Conservation (phyloP, 2,797 vertebrate species). For the Danio jaintianensis region DNA sequence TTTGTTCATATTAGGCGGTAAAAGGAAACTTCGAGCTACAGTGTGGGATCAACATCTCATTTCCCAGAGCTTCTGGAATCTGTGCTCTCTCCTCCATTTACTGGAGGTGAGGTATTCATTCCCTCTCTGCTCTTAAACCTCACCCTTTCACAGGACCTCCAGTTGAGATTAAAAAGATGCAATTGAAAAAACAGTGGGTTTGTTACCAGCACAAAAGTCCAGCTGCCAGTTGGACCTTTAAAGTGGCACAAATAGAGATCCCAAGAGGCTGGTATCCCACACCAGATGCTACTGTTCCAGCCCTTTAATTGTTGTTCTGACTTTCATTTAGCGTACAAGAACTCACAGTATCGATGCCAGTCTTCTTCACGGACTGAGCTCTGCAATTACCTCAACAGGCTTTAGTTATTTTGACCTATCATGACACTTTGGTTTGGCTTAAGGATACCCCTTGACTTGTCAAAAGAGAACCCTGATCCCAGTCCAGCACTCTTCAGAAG, state of each 20-base stretch:
- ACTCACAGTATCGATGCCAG: conserved; percentile 34
- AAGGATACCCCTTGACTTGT: conserved; percentile 2
- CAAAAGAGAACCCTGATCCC: conserved; percentile 3
- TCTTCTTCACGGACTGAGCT: conserved; percentile 26
- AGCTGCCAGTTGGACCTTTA: conserved; percentile 50
- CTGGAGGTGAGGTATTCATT: conserved; percentile 45
- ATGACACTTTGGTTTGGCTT: conserved; percentile 15
- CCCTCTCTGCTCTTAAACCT: conserved; percentile 30
- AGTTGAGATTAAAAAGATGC: conserved; percentile 46
- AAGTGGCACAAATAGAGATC: conserved; percentile 50
- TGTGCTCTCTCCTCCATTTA: conserved; percentile 36
- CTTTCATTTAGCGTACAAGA: conserved; percentile 43
- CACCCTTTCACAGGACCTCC: conserved; percentile 48
- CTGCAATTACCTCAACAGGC: conserved; percentile 22
- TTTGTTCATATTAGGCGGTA: background rate
- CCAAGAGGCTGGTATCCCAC: conserved; percentile 37
- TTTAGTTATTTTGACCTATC: conserved; percentile 12
- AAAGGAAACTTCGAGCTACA: conserved; percentile 20
- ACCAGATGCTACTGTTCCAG: conserved; percentile 46
- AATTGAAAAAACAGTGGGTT: conserved; percentile 47
- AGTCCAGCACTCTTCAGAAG: background rate
- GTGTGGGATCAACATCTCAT: conserved; percentile 47
- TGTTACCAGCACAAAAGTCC: conserved; percentile 44
- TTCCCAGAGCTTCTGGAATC: conserved; percentile 43
- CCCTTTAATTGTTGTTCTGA: conserved; percentile 47